Percentiles rank a stretch among this genome's conserved stretches.
Conservation (phyloP, 2,113 vertebrate species). For the Chiloscyllium plagiosum region DNA sequence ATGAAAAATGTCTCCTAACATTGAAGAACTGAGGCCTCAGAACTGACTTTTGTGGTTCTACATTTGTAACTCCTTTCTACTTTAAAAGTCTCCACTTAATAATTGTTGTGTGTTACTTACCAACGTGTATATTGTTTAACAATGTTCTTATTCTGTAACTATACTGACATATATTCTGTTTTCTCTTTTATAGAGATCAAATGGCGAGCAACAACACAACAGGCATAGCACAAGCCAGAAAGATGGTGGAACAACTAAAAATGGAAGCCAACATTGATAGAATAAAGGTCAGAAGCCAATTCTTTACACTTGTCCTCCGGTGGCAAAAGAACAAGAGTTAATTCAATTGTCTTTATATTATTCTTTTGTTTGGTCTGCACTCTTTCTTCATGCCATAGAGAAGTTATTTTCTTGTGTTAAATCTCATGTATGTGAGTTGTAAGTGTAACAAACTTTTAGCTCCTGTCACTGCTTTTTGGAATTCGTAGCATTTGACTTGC, state of each 20-base stretch:
- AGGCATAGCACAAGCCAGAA: slow-evolving; percentile 92
- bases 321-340: neutral
- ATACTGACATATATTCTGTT: neutral
- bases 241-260: slow-evolving; percentile 98
- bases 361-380: neutral
- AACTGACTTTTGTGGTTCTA: neutral
- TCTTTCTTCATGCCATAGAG: neutral
- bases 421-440: neutral
- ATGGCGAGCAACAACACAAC: slow-evolving; percentile 99
- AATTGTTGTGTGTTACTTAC: neutral
- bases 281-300: slow-evolving; percentile 76
- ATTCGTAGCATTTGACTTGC: neutral
- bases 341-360: neutral
- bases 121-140: neutral
- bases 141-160: neutral
- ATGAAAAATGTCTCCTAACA: neutral
- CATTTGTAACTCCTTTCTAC: neutral
- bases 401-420: neutral
- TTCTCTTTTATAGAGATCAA: slow-evolving; percentile 39
- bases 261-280: slow-evolving; percentile 98
- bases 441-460: neutral
- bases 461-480: neutral
- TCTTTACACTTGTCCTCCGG: neutral
- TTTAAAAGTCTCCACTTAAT: neutral
- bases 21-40: neutral